Evolutionary conservation across 2,797 vertebrate genomes (phyloP), one percentile per base, ranked within the genome.

Genomic region (Danio jaintianensis): DNA sequence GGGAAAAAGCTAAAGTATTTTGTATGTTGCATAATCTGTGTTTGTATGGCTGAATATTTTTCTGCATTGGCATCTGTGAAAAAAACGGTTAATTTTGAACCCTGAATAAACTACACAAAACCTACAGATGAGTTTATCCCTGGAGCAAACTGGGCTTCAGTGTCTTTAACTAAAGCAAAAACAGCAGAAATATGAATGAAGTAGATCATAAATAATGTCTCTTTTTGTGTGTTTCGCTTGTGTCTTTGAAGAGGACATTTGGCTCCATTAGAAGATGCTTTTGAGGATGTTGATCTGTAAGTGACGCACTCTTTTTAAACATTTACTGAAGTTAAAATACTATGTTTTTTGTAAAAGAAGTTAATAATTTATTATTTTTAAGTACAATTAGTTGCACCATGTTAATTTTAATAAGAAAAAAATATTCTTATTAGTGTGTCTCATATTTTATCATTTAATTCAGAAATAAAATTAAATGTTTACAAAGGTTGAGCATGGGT

Each of bases 231-330:
- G 16, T 80, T 62, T 68, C 53, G 45, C 48, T 75, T 38, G 71
- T 83, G 84, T 78, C 3, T 42, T 16, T 71, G 81, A 68, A 95
- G 94, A 81, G 94, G 93, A 75, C 92, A 94, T 81, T 73, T 93
- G 1, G 84, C 93, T 70, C 91, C 90, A 82, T 90, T 95, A 8
- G 93, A 94, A 72, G 92, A 94, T 12, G 86, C 90, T 45, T 93
- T 94, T 84, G 93, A 93, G 56, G 93, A 93, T 16, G 89, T 91
- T 7, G 93, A 93, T 82, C 87, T 92, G 94, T 95, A 88, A 92
- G 94, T 91, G 68, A 61, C 11, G 40, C 18, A 56, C n/a, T 53
- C 5, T 58, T 20, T 16, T 79, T 58, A 29, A 63, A 53, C 16
- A 53, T 55, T 42, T 4, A 20, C 29, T 70, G 52, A 12, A 69